These are phyloP conservation scores for Sphaerophoria taeniata DNA, from an alignment of 2,888 invertebrate species.

Conservation along the genomic window DNA sequence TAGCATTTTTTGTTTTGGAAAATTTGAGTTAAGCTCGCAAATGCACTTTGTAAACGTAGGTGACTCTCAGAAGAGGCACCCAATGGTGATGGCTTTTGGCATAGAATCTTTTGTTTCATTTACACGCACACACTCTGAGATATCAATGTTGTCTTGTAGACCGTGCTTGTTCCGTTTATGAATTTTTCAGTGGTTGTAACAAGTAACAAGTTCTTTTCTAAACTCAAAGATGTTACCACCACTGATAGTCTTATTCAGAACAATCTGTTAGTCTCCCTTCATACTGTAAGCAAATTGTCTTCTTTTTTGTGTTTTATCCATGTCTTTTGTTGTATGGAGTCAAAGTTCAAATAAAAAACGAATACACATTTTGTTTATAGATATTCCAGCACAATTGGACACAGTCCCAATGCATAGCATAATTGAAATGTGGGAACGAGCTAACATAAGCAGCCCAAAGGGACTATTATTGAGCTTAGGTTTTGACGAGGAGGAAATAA, in stretches of 20 bases:
- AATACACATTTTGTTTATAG: constrained; percentile 63
- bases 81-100: constrained; percentile 68
- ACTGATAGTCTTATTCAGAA: not conserved
- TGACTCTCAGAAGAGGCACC: constrained; percentile 9
- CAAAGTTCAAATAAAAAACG: not conserved
- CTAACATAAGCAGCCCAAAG: constrained; percentile 87
- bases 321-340: not conserved
- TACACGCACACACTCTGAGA: constrained; percentile 37
- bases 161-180: constrained; percentile 52
- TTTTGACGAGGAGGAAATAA: constrained; percentile 85
- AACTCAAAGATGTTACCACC: constrained; percentile 5
- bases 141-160: constrained; percentile 27
- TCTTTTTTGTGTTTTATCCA: constrained; percentile 40
- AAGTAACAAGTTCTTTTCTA: not conserved
- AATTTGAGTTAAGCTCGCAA: constrained; percentile 41
- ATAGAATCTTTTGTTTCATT: constrained; percentile 57
- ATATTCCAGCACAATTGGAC: constrained; percentile 79
- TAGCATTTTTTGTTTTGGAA: constrained; percentile 5
- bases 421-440: constrained; percentile 89
- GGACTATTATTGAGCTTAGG: constrained; percentile 88
- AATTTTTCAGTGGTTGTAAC: constrained; percentile 25
- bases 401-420: constrained; percentile 84
- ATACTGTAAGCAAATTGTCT: constrained; percentile 40
- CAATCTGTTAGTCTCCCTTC: constrained; percentile 14
- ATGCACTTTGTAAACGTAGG: constrained; percentile 54